Percentiles rank a stretch among this genome's conserved stretches.
Evolutionary conservation across 2,888 invertebrate genomes (phyloP).

Genomic region (Leptopterna dolabrata): DNA sequence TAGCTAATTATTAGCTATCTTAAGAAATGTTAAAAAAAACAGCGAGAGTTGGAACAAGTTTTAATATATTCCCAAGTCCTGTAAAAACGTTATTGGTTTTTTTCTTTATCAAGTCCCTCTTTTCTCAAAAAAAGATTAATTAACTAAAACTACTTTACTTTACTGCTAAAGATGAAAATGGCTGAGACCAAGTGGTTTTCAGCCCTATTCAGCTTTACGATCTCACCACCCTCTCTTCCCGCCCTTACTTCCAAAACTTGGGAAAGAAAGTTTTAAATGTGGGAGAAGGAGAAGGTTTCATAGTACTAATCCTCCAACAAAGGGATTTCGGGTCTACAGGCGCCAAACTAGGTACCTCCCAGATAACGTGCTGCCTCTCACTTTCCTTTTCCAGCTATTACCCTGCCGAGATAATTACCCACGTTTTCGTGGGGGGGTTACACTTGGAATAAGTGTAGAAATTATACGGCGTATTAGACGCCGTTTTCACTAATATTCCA

Average conservation of each 20-base stretch:
- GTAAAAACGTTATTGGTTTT: background rate
- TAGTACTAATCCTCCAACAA: constrained; percentile 24
- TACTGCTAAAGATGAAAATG: background rate
- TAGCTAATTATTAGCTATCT: too few species aligned
- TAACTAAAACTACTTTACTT: background rate
- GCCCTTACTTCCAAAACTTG: constrained; percentile 19
- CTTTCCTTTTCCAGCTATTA: background rate
- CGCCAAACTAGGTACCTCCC: constrained; percentile 21
- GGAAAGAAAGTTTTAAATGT: constrained; percentile 33
- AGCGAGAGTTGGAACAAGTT: background rate
- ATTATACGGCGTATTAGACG: constrained; percentile 22
- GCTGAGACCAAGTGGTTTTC: constrained; percentile 20
- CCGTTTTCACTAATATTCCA: constrained; percentile 30
- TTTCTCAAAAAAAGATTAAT: background rate
- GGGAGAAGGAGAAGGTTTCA: background rate
- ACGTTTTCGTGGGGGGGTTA: background rate
- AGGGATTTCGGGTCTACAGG: constrained; percentile 13
- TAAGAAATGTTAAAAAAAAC: too few species aligned
- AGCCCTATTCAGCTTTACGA: constrained; percentile 22
- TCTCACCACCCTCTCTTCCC: background rate
- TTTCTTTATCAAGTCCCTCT: background rate
- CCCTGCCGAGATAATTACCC: constrained; percentile 27
- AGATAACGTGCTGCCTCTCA: constrained; percentile 13
- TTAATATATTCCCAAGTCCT: background rate
- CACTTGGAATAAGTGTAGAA: constrained; percentile 23